Evolutionary conservation across 2,113 vertebrate species (phyloP).

Genomic region (Tragelaphus scriptus): DNA sequence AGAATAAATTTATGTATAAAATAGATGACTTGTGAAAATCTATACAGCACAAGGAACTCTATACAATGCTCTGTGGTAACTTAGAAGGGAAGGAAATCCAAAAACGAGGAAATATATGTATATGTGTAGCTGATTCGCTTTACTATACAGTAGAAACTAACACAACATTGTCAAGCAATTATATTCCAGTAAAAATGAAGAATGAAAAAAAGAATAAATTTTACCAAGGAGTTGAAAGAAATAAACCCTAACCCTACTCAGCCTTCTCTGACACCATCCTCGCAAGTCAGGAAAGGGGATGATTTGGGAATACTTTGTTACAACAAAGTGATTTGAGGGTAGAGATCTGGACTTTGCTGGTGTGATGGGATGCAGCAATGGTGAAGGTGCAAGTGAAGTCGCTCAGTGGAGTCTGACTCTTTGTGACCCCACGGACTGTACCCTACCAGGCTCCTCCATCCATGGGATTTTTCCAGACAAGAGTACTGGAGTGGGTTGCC

Average conservation of each 20-base stretch:
- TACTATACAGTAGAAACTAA: neutral
- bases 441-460: neutral
- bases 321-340: neutral
- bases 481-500: neutral
- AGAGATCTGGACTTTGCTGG: neutral
- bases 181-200: neutral
- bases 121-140: neutral
- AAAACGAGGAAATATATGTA: neutral
- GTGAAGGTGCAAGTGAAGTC: neutral
- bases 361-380: neutral
- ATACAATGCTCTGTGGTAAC: neutral
- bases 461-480: neutral
- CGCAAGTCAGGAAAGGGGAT: neutral
- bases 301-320: neutral
- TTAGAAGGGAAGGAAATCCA: neutral
- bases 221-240: neutral
- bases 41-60: neutral
- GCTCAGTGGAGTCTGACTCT: neutral
- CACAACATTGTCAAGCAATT: neutral
- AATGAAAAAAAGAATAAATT: neutral
- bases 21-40: neutral
- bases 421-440: neutral
- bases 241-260: neutral
- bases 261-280: neutral
- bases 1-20: neutral